These are phyloP conservation scores for Melanerpes aurifrons DNA, from an alignment of 2,113 vertebrate species.

Conservation along the genomic window DNA sequence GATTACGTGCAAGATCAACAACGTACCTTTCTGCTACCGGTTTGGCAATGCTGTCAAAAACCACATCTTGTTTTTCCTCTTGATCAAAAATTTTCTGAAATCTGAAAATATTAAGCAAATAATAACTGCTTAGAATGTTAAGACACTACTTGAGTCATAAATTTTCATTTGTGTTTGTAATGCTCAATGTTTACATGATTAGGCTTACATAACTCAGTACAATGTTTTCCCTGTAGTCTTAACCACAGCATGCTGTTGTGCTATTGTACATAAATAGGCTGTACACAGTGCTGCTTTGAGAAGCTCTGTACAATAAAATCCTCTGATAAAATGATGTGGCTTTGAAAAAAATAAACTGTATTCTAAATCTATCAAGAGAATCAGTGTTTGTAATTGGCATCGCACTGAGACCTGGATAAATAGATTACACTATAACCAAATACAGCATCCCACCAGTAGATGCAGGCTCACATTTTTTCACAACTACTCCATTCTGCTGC, in stretches of 20 bases:
- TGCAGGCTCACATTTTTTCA: constrained; percentile 17
- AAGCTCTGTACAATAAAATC: constrained; percentile 76
- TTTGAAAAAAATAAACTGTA: constrained; percentile 60
- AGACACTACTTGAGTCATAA: constrained; percentile 69
- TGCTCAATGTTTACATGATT: constrained; percentile 71
- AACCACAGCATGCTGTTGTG: constrained; percentile 63
- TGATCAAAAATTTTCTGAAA: constrained; percentile 96
- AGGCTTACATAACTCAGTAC: constrained; percentile 74
- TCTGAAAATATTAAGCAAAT: constrained; percentile 81
- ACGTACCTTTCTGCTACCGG: constrained; percentile 95
- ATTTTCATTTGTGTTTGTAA: constrained; percentile 59
- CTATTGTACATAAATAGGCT: constrained; percentile 66
- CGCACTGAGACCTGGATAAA: constrained; percentile 66
- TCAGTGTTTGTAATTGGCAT: constrained; percentile 71
- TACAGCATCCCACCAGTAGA: constrained; percentile 49
- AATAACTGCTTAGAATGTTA: constrained; percentile 54
- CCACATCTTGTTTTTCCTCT: constrained; percentile 86
- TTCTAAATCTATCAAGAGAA: constrained; percentile 70
- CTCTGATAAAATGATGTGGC: constrained; percentile 72
- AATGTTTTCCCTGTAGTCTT: constrained; percentile 76
- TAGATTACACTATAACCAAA: constrained; percentile 63
- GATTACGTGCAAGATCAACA: background rate
- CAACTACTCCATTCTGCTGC: background rate
- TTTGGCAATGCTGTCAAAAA: constrained; percentile 92
- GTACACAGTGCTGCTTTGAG: constrained; percentile 79